Evolutionary conservation across 1,140 invertebrate genomes (phyloP), one percentile per base, ranked within the genome.

Genomic region (Saccostrea glomerata): DNA sequence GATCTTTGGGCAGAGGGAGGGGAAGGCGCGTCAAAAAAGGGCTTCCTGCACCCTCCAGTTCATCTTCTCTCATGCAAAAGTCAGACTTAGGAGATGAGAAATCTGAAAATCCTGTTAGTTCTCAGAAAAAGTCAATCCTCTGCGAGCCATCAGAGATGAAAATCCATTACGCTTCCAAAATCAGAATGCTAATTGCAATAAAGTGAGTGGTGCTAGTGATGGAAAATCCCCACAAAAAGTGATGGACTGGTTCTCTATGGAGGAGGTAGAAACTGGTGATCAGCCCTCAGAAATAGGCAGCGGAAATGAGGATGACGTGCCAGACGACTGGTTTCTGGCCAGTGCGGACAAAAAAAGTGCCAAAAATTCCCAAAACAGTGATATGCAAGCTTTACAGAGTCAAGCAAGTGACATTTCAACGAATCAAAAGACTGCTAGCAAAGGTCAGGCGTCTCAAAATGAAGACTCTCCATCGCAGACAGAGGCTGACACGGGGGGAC

Each of bases 161-260:
- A 77, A 63, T 63, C 58, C 58, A 17, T 20, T 63, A 7, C 17
- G n/a, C 17, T 63, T n/a, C 15, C 58, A 63, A 63, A 63, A 77
- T 77, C 7, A 30, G 13, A 77, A 77, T 77, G 30, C 23, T 25
- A 77, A 77, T 36, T 77, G 70, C 30, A 30, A 36, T 77, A 36
- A 77, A 30, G 30, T 36, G 4, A 77, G 25, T 77, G 70, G 25
- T 36, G 70, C 70, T 30, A 36, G 11, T 30, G 25, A 30, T 77
- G 70, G 9, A 15, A 77, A 77, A 36, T 77, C 70, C 4, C 23
- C 70, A 36, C 23, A 77, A 30, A 77, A 77, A 77, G 70, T 30
- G 25, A 77, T 77, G 70, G 70, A 77, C 70, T 77, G 70, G 70
- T 77, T 77, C 70, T 25, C 23, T 30, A 77, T 77, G 70, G 30